Evolutionary conservation across 1,140 invertebrate genomes (phyloP), one percentile per base, ranked within the genome.

Genomic region (Trissolcus basalis): DNA sequence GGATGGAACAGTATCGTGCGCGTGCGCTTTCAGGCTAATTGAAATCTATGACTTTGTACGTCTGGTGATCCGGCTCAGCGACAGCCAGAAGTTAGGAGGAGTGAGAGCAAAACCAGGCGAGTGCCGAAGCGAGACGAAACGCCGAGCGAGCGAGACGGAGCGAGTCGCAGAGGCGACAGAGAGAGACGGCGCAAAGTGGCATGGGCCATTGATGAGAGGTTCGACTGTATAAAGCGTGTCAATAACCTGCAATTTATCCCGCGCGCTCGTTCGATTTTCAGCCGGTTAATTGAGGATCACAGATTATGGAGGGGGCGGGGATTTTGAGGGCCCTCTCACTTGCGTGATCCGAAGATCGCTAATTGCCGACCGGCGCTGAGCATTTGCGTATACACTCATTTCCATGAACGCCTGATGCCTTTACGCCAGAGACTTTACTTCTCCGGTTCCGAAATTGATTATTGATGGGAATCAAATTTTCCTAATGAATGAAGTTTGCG

Each of bases 21-120:
- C 70, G 58, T 45, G 71, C 59, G 59, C 67, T 45, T 64, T 67
- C 48, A 13, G 44, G 65, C 80, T 86, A 86, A 87, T 87, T 86
- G 84, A 84, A 86, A 86, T 86, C 83, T 86, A 86, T 73, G 83
- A 85, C 79, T 86, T 81, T 82, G 79, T 81, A 79, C 79, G 77
- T 83, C 19, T n/a, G 63, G 44, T 39, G 53, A 54, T 53, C 36
- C 45, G 19, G 27, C 36, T 12, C 43, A 14, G 11, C 14, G n/a
- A 39, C 36, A 39, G 36, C 9, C 36, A 39, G 36, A 39, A 39
- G n/a, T 39, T 11, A n/a, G n/a, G 9, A 4, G 9, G n/a, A 10
- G n/a, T 39, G n/a, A 39, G 33, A 12, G 13, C 19, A 13, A 36
- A 15, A 27, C 36, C 9, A 39, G n/a, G 3, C n/a, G 3, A 39